Percentiles rank a stretch among this genome's conserved stretches.
Evolutionary conservation across 2,113 vertebrate genomes (phyloP).

Genomic region (Alectura lathami): DNA sequence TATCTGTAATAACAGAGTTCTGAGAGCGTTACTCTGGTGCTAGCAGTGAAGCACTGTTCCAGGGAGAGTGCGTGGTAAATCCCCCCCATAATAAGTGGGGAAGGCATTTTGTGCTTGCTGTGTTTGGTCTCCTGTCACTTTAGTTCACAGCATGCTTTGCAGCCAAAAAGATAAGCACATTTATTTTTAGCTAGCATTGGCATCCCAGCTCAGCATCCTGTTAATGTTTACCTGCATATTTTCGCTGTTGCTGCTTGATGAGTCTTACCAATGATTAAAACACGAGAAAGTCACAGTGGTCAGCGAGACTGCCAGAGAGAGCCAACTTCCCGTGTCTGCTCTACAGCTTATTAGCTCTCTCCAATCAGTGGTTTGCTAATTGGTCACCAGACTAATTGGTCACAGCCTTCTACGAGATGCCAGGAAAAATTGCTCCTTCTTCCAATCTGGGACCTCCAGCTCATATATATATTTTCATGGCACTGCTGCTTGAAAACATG

Average conservation of each 20-base stretch:
- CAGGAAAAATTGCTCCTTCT: neutral
- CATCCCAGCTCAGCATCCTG: neutral
- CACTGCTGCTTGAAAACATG: neutral
- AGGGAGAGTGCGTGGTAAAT: neutral
- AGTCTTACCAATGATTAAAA: constrained; percentile 1
- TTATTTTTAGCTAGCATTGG: constrained; percentile 24
- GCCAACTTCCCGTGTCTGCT: neutral
- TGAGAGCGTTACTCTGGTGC: neutral
- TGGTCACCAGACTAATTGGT: neutral
- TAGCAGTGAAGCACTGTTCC: neutral
- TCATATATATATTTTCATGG: constrained; percentile 21
- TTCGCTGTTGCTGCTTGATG: neutral
- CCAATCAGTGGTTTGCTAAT: neutral
- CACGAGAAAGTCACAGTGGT: neutral
- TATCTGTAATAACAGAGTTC: neutral
- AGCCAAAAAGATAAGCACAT: neutral
- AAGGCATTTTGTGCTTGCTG: neutral
- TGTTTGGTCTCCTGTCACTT: neutral
- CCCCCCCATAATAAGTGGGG: neutral
- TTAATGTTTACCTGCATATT: neutral
- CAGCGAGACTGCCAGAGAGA: neutral
- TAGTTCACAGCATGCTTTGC: neutral
- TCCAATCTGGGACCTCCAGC: neutral
- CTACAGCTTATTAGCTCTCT: neutral
- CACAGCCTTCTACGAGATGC: neutral